Conservation (phyloP, 2,113 vertebrate genomes). For the Amblyornis subalaris region DNA sequence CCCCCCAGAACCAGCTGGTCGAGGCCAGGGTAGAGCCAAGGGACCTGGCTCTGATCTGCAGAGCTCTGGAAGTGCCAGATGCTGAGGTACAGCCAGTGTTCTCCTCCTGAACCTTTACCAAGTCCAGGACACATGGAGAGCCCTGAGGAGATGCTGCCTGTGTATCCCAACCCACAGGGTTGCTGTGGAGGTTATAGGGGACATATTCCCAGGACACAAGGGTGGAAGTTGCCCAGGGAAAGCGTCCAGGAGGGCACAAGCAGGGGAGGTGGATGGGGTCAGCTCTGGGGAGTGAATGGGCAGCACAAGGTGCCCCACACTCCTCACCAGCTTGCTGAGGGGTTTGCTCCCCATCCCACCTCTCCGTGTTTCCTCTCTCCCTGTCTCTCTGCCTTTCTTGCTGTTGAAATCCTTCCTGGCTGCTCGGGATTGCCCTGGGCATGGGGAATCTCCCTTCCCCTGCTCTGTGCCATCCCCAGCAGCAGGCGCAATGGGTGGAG, state of each 20-base stretch:
- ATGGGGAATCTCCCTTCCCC: background rate
- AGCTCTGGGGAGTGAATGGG: rapidly evolving
- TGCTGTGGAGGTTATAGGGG: background rate
- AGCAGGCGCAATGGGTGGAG: background rate
- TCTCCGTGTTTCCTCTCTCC: background rate
- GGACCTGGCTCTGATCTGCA: background rate
- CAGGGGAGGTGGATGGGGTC: background rate
- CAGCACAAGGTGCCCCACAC: background rate
- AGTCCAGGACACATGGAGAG: background rate
- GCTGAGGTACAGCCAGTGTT: background rate
- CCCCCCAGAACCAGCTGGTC: background rate
- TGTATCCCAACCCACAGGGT: background rate
- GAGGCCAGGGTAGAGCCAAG: background rate
- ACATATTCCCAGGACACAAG: background rate
- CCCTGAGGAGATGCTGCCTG: background rate
- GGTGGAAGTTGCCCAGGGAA: background rate
- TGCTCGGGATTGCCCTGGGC: background rate
- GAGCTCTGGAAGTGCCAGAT: background rate
- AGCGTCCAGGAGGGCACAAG: background rate
- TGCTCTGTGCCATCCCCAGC: background rate
- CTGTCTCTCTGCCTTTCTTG: background rate
- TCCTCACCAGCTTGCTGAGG: background rate
- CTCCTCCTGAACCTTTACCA: background rate
- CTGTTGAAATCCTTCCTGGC: background rate
- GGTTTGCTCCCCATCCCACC: background rate